Evolutionary conservation across 2,888 invertebrate genomes (phyloP).

Genomic region (Chydorus sphaericus): DNA sequence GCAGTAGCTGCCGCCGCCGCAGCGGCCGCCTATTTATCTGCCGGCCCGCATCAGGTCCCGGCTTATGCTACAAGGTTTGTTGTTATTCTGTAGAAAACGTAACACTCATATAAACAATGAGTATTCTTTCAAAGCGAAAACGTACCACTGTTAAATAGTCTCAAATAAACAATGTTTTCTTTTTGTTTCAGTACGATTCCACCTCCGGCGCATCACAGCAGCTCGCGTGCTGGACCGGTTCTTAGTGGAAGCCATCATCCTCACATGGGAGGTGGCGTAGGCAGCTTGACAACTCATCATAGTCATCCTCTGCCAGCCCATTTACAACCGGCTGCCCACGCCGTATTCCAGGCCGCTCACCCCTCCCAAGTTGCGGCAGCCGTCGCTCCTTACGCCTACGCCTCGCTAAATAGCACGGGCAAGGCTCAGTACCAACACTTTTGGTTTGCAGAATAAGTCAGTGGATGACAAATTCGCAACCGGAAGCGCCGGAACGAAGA

Average conservation of each 20-base stretch:
- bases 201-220: constrained; percentile 69
- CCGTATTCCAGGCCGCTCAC: constrained; percentile 48
- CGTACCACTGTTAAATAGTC: neutral
- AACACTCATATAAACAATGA: too few species aligned
- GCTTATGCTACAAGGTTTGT: constrained; percentile 29
- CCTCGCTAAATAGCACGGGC: constrained; percentile 42
- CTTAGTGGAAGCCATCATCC: constrained; percentile 1
- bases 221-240: constrained; percentile 45
- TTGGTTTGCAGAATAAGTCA: constrained; percentile 57
- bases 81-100: too few species aligned
- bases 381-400: constrained; percentile 45
- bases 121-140: too few species aligned
- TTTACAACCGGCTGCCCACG: constrained; percentile 42
- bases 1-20: constrained; percentile 27
- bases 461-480: too few species aligned
- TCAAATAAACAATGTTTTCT: neutral
- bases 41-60: constrained; percentile 37
- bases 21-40: too few species aligned
- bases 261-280: constrained; percentile 2
- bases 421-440: constrained; percentile 51
- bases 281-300: neutral
- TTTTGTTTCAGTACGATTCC: constrained; percentile 35
- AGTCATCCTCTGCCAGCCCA: constrained; percentile 54
- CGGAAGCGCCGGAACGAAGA: too few species aligned
- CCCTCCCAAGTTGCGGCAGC: constrained; percentile 42